Percentiles rank a stretch among this genome's conserved stretches.
phyloP scores from a whole-genome alignment of 1,140 invertebrate genomes.

The Charaxes varanes region DNA sequence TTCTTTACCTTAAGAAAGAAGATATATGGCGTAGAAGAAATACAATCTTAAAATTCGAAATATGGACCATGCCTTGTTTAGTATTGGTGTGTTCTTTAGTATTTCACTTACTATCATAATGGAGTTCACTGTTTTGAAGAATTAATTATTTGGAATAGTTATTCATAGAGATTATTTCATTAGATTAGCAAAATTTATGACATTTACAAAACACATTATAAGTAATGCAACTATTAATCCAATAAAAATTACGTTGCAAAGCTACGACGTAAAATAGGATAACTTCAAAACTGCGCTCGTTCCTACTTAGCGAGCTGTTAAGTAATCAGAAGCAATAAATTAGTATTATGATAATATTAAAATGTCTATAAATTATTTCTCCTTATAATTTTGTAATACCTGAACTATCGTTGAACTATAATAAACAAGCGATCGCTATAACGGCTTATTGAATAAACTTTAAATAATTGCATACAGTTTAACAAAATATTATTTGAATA shows the following conservation, averaged over 20 bases:
- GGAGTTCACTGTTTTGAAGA: too few species aligned
- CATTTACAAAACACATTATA: slow-evolving; percentile 3
- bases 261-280: slow-evolving; percentile 7
- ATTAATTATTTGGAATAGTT: too few species aligned
- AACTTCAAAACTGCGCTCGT: slow-evolving; percentile 10
- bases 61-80: too few species aligned
- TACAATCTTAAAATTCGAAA: too few species aligned
- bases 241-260: slow-evolving; percentile 15
- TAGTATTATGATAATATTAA: slow-evolving; percentile 20
- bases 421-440: neutral
- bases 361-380: slow-evolving; percentile 18
- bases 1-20: too few species aligned
- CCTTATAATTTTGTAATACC: slow-evolving; percentile 17
- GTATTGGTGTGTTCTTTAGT: too few species aligned
- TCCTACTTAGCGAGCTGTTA: slow-evolving; percentile 8
- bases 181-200: too few species aligned
- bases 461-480: neutral
- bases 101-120: too few species aligned
- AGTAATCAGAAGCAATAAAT: slow-evolving; percentile 13
- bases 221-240: slow-evolving; percentile 5
- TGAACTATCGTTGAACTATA: too few species aligned
- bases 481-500: neutral
- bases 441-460: too few species aligned
- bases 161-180: too few species aligned
- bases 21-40: too few species aligned